Evolutionary conservation across 2,888 invertebrate genomes (phyloP), one percentile per base, ranked within the genome.

Genomic region (Keiferia lycopersicella): DNA sequence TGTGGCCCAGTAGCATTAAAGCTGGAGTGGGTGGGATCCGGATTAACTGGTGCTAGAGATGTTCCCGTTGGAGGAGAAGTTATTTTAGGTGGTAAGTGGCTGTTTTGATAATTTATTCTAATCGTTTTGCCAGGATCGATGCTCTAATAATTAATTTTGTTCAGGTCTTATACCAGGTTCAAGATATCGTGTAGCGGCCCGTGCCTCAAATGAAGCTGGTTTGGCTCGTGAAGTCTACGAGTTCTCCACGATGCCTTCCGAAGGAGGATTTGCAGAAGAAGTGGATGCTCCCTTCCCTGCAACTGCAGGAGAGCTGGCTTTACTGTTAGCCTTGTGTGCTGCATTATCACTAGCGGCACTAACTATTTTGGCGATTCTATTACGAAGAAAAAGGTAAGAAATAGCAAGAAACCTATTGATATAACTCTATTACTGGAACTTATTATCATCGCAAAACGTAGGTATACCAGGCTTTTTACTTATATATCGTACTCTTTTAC

Each of bases 1-100:
- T 98, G 98, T 84, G 94, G 96, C 0, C 95, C 98, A 66, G 94
- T 94, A 61, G 95, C 96, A 68, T 95, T 96, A 81, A 95, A 96
- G 61, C 93, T 97, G 20, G 96, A 96, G 80, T 94, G 91, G 91
- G 87, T 88, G 4, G 94, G 90, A 74, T 93, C 80, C 69, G 93
- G 80, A 62, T 93, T 81, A 70, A 82, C 87, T 14, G 91, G 91
- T 30, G 85, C 89, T 1, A 85, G 87, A 41, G 91, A 91, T 68
- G 87, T 91, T 34, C 88, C 90, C 10, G 86, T 90, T 62, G 88
- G 89, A 0, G 90, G 91, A 38, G 90, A 91, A 77, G 87, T 90
- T 61, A 84, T 91, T 67, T 78, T 91, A 62, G 87, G 91, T 59
- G 91, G 91, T 91, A 66, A 77, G 82, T 76, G 12, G 1, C 14